Evolutionary conservation across 2,113 vertebrate genomes (phyloP).

Genomic region (Stictonetta naevosa): DNA sequence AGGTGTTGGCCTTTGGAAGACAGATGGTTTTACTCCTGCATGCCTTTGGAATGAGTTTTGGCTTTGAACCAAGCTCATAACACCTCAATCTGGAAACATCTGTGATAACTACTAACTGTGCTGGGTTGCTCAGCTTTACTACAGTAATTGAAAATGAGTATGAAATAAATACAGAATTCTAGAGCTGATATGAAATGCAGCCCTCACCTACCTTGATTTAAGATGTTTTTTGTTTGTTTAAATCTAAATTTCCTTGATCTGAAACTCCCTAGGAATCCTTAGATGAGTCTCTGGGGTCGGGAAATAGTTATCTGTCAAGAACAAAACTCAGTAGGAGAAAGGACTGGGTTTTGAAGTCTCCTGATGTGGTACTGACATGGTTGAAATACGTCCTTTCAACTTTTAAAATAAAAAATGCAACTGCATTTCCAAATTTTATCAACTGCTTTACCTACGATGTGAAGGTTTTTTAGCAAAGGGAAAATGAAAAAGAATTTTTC

Average conservation of each 20-base stretch:
- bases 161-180: neutral
- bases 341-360: neutral
- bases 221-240: neutral
- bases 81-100: constrained; percentile 13
- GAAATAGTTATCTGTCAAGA: constrained; percentile 25
- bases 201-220: neutral
- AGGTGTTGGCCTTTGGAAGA: constrained; percentile 17
- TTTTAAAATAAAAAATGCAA: constrained; percentile 15
- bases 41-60: constrained; percentile 22
- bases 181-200: neutral
- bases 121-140: neutral
- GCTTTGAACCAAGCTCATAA: constrained; percentile 21
- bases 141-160: neutral
- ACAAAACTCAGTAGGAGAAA: neutral
- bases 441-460: neutral
- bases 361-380: neutral
- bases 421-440: neutral
- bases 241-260: neutral
- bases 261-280: neutral
- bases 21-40: constrained; percentile 10
- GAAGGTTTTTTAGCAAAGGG: neutral
- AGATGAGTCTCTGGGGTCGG: neutral
- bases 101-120: neutral
- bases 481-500: constrained; percentile 1
- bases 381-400: neutral